Conservation (phyloP, 2,888 invertebrate genomes). For the Ischnura elegans region DNA sequence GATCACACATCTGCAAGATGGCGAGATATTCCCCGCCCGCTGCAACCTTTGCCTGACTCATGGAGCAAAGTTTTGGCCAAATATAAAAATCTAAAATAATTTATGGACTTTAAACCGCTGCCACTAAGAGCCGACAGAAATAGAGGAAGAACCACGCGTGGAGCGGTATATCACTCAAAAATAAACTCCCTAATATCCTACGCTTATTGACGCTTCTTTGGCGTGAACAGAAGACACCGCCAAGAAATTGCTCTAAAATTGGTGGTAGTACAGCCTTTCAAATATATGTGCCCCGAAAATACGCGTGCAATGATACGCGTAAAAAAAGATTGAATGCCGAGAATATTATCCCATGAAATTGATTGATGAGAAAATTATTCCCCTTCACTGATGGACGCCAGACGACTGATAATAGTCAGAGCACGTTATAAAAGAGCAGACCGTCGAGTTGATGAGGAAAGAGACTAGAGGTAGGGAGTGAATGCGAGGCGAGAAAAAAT, state of each 20-base stretch:
- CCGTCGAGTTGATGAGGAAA: background rate
- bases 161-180: background rate
- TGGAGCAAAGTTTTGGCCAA: background rate
- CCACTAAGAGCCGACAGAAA: background rate
- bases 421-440: background rate
- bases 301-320: background rate
- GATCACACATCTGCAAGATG: background rate
- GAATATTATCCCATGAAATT: background rate
- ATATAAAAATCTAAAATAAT: constrained; percentile 10
- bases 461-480: background rate
- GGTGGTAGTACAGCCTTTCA: background rate
- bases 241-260: background rate
- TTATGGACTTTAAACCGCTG: background rate
- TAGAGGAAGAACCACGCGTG: background rate
- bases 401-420: background rate
- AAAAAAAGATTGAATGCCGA: background rate
- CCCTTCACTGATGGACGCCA: background rate
- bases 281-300: background rate
- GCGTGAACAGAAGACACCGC: constrained; percentile 2
- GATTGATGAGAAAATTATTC: background rate
- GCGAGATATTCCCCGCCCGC: background rate
- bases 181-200: constrained; percentile 16
- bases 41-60: background rate
- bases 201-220: background rate
- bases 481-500: background rate